Evolutionary conservation across 2,888 invertebrate species (phyloP).

Genomic region (Atrina japonica): DNA sequence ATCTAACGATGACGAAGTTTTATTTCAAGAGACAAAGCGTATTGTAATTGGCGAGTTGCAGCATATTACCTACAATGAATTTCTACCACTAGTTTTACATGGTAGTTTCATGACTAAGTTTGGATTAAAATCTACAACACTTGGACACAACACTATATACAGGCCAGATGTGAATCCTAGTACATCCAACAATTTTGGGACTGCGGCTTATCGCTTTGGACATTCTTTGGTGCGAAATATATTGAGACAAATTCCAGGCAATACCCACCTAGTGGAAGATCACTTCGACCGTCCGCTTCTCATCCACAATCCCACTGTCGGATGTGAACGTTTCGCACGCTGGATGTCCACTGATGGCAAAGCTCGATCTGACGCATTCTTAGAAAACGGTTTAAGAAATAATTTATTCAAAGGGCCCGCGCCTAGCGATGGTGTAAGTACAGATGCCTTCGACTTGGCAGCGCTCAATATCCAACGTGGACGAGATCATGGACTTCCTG

Average conservation of each 20-base stretch:
- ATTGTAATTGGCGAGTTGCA: slow-evolving; percentile 22
- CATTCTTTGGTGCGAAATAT: slow-evolving; percentile 30
- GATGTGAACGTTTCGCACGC: slow-evolving; percentile 9
- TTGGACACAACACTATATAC: slow-evolving; percentile 22
- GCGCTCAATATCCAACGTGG: slow-evolving; percentile 34
- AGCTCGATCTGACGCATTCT: slow-evolving; percentile 7
- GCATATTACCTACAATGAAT: slow-evolving; percentile 33
- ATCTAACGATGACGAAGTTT: background rate
- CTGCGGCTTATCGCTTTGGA: slow-evolving; percentile 35
- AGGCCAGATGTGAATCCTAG: slow-evolving; percentile 5
- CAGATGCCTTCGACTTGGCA: slow-evolving; percentile 22
- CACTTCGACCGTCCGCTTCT: slow-evolving; percentile 21
- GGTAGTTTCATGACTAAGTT: slow-evolving; percentile 5
- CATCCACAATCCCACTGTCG: slow-evolving; percentile 14
- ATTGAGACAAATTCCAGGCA: slow-evolving; percentile 14
- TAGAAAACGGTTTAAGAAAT: slow-evolving; percentile 17
- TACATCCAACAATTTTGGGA: slow-evolving; percentile 21
- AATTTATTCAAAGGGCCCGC: slow-evolving; percentile 9
- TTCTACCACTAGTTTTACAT: slow-evolving; percentile 15
- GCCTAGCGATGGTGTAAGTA: background rate
- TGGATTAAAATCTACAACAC: slow-evolving; percentile 6
- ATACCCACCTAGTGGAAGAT: background rate
- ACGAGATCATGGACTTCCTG: slow-evolving; percentile 32
- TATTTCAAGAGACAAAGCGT: slow-evolving; percentile 26
- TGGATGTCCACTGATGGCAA: slow-evolving; percentile 30